Base-by-base conservation (phyloP, 2,888 invertebrate genomes). In the Seira sanloemensis region DNA sequence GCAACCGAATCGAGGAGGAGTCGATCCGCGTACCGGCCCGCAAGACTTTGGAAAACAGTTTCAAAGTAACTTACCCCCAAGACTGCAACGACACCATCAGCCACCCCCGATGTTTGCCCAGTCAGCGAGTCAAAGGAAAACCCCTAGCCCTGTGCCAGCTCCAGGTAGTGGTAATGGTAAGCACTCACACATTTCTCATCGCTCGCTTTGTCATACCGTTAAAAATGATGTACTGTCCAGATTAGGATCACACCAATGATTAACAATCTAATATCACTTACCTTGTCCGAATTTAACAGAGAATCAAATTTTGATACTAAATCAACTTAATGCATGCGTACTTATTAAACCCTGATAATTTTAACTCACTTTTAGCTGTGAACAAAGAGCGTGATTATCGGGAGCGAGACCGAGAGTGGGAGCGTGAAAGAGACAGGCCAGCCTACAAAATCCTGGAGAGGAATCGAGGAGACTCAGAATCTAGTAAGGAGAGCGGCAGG, bases 131-230 rank as follows among this genome's bases (percentile, higher is more conserved):
- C 88, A 88, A 75, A 69, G 88, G 23, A 87, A 88, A 72, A 88
- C 88, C 4, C 88, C 89, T n/a, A 88, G 89, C 78, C 89, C 88
- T 12, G 86, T 80, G 1, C 78, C 88, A 25, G 69, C 80, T 19
- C 69, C 82, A 21, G 74, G 79, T 25, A 73, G 75, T 83, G 66
- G 73, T 1, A 74, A 69, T 67, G 74, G 84, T 84, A 71, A 71
- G 82, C 16, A n/a, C 1, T 19, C 46, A 21, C 21, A 71, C 18
- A 26, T 46, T 54, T n/a, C n/a, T n/a, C n/a, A n/a, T n/a, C n/a
- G n/a, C n/a, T n/a, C n/a, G n/a, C n/a, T n/a, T n/a, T n/a, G n/a
- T n/a, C n/a, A n/a, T n/a, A 54, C 5, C n/a, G 1, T 16, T 67
- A 23, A 50, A 78, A 62, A 78, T 72, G 78, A 78, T 78, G 78